Percentiles rank a stretch among this genome's conserved stretches.
Evolutionary conservation across 2,888 invertebrate genomes (phyloP).

Genomic region (Drosophila mettleri): DNA sequence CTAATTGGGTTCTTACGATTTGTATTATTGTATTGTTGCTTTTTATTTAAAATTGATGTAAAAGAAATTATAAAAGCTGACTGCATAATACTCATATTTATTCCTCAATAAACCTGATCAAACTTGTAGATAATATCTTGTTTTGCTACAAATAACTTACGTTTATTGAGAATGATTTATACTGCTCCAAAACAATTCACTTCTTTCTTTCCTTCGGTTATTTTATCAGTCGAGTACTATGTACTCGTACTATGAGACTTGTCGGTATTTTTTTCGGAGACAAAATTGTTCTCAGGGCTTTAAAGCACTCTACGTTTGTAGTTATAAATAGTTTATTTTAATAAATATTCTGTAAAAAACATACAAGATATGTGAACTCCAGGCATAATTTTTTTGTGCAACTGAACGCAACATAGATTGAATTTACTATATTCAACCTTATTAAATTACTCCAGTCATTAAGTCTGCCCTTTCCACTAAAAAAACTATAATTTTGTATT

Average conservation of each 20-base stretch:
- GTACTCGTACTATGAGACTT: not conserved
- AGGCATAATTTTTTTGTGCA: not conserved
- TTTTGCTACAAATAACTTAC: not conserved
- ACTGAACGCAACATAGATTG: not conserved
- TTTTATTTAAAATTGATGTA: not conserved
- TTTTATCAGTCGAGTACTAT: conserved; percentile 1
- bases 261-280: not conserved
- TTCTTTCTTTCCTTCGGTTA: not conserved
- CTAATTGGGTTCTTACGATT: not conserved
- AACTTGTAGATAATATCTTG: not conserved
- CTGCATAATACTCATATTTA: not conserved
- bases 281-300: conserved; percentile 1
- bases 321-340: not conserved
- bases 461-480: not conserved
- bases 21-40: not conserved
- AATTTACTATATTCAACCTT: not conserved
- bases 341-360: not conserved
- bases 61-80: not conserved
- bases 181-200: not conserved
- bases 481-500: not conserved
- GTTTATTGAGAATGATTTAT: not conserved
- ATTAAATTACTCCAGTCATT: not conserved
- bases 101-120: not conserved
- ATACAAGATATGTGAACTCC: not conserved
- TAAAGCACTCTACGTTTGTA: not conserved